Conservation (phyloP, 2,888 invertebrate genomes). For the Leucoptera coffeella region DNA sequence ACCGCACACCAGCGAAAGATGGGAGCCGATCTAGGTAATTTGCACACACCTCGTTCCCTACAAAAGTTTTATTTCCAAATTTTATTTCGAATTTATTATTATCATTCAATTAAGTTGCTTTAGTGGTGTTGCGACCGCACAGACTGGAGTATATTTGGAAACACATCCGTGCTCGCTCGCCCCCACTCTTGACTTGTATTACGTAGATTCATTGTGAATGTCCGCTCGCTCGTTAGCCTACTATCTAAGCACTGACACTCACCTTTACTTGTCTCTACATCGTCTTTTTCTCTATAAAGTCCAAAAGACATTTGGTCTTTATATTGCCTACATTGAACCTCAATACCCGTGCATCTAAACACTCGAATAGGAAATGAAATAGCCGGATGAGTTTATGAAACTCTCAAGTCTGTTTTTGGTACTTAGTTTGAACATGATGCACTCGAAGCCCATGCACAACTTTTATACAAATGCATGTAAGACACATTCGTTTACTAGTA, state of each 20-base stretch:
- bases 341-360: too few species aligned
- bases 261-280: neutral
- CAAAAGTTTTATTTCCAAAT: slow-evolving; percentile 47
- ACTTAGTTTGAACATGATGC: slow-evolving; percentile 51
- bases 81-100: slow-evolving; percentile 49
- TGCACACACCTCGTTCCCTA: slow-evolving; percentile 53
- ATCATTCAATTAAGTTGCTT: slow-evolving; percentile 53
- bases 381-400: too few species aligned
- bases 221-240: slow-evolving; percentile 47
- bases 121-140: slow-evolving; percentile 53
- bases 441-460: slow-evolving; percentile 40
- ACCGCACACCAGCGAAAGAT: slow-evolving; percentile 66
- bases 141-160: slow-evolving; percentile 48
- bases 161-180: slow-evolving; percentile 45
- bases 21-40: slow-evolving; percentile 66
- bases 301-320: too few species aligned
- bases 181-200: too few species aligned
- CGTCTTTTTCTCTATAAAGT: slow-evolving; percentile 9
- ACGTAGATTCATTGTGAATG: slow-evolving; percentile 51
- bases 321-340: too few species aligned
- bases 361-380: too few species aligned
- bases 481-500: too few species aligned
- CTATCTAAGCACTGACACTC: slow-evolving; percentile 8
- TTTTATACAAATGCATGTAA: slow-evolving; percentile 33
- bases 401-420: too few species aligned